A percentile compares a stretch with the other conserved stretches of the same genome.
Conservation (phyloP, 2,113 vertebrate genomes). For the Otis tarda region DNA sequence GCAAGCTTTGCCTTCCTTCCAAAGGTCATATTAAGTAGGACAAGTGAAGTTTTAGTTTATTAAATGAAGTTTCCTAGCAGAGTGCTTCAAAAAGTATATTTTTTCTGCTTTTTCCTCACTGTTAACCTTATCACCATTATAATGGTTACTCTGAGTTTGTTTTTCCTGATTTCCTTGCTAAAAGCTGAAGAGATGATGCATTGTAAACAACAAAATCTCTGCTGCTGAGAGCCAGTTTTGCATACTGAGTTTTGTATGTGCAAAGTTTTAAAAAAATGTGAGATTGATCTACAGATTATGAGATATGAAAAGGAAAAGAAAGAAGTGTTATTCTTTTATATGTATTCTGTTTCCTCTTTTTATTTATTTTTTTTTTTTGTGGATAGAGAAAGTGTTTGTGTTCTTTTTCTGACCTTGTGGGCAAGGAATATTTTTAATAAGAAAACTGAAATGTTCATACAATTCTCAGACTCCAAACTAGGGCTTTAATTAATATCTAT, state of each 20-base stretch:
- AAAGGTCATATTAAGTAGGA: not conserved
- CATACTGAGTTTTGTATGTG: not conserved
- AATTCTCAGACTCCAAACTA: not conserved
- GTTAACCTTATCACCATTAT: not conserved
- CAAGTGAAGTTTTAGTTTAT: not conserved
- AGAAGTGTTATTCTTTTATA: not conserved
- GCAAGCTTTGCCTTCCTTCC: not conserved
- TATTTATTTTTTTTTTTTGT: not conserved
- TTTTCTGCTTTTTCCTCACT: not conserved
- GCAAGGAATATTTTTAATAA: not conserved
- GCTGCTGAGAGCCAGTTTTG: not conserved
- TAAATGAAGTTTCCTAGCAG: not conserved
- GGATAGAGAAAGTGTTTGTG: not conserved
- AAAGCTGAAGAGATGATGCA: not conserved
- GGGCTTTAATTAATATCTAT: not conserved
- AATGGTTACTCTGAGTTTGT: not conserved
- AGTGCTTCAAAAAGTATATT: not conserved
- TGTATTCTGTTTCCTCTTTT: not conserved
- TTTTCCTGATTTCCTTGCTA: not conserved
- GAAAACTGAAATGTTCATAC: not conserved
- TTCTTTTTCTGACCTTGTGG: not conserved
- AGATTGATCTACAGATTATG: not conserved
- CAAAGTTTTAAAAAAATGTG: not conserved
- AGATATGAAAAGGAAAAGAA: not conserved
- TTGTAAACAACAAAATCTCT: not conserved